Evolutionary conservation across 2,113 vertebrate species (phyloP).

Genomic region (Mormyrus lacerda): DNA sequence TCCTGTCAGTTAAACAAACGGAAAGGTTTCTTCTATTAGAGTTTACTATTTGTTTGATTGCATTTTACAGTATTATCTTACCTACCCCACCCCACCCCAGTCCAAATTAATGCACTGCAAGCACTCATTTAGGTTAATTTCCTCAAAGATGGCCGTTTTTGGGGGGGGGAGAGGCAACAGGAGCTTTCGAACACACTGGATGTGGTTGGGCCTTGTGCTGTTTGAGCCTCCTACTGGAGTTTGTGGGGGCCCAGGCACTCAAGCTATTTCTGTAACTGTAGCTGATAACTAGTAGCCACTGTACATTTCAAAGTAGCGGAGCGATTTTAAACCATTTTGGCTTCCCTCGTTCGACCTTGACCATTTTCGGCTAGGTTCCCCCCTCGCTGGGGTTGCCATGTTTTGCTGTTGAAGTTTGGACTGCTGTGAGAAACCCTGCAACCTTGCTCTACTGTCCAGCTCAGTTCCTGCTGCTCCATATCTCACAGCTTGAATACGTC

Average conservation of each 20-base stretch:
- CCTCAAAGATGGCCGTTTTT: background rate
- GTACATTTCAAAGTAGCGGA: background rate
- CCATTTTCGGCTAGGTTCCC: background rate
- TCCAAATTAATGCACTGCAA: background rate
- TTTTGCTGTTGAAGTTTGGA: background rate
- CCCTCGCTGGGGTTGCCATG: background rate
- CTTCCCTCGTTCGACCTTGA: background rate
- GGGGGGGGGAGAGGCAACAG: background rate
- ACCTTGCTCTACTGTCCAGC: background rate
- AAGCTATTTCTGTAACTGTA: background rate
- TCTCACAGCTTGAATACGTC: background rate
- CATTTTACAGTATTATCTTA: slow-evolving; percentile 56
- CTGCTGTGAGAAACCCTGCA: background rate
- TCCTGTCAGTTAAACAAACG: slow-evolving; percentile 45
- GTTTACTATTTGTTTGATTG: slow-evolving; percentile 56
- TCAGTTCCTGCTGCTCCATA: background rate
- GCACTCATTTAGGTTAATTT: background rate
- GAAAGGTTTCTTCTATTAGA: slow-evolving; percentile 52
- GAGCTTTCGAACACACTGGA: slow-evolving; percentile 5
- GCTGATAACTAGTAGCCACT: background rate
- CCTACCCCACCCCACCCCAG: background rate
- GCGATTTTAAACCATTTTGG: background rate
- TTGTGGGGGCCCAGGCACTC: background rate
- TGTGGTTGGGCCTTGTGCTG: background rate
- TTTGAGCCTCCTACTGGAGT: background rate